Evolutionary conservation across 2,888 invertebrate genomes (phyloP).

Genomic region (Ellobium chinense): DNA sequence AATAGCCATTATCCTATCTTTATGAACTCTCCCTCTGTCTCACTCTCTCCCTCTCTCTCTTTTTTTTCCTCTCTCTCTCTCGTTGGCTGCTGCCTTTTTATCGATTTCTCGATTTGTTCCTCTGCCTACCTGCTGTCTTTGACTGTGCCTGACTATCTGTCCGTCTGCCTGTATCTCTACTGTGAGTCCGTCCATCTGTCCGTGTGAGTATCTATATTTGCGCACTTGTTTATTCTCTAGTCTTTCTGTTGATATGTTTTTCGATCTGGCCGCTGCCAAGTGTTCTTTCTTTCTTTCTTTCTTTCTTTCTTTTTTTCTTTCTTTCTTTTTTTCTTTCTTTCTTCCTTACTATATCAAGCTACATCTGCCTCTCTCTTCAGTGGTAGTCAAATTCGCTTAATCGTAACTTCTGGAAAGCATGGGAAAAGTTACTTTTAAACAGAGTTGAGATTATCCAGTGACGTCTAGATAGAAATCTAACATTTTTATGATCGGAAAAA

Average conservation of each 20-base stretch:
- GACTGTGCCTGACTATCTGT: neutral
- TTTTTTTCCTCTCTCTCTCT: neutral
- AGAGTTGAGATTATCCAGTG: too few species aligned
- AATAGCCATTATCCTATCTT: too few species aligned
- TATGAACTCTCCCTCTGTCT: neutral
- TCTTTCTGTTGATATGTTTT: neutral
- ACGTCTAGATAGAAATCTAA: too few species aligned
- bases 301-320: neutral
- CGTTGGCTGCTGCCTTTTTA: too few species aligned
- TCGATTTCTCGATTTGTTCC: neutral
- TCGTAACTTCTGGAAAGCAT: too few species aligned
- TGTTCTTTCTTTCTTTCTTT: neutral
- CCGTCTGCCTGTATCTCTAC: neutral
- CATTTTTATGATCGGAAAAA: too few species aligned
- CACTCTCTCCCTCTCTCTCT: slow-evolving; percentile 19
- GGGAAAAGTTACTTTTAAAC: too few species aligned
- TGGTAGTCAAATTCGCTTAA: too few species aligned
- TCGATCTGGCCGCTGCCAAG: neutral
- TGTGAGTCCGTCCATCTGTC: neutral
- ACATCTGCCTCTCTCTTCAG: neutral
- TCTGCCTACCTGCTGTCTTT: neutral
- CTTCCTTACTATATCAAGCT: neutral
- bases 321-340: neutral
- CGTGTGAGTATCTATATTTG: neutral
- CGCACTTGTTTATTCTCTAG: neutral